Evolutionary conservation across 1,140 invertebrate species (phyloP), one percentile per base, ranked within the genome.

Genomic region (Caenorhabditis remanei): DNA sequence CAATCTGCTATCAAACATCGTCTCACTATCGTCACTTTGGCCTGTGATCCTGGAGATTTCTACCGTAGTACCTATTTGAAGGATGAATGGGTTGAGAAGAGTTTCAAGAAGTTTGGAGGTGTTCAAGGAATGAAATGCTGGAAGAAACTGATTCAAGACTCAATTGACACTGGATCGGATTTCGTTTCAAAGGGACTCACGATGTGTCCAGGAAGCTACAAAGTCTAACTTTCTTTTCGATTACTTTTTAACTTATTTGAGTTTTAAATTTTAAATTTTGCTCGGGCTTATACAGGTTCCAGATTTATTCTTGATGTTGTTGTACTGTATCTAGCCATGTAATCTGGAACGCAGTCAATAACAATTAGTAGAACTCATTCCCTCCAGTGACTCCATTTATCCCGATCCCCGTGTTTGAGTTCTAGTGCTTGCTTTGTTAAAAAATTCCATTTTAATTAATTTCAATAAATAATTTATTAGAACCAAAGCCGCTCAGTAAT

Each of bases 11-110:
- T 41, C 43, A 84, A 85, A 65, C 67, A 86, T 19, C 83, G 86
- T 71, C 43, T 90, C 11, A 65, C 50, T 7, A 82, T 91, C 53
- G 90, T 89, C 19, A 86, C 89, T 8, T 71, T 91, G 24, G 61
- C 89, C 0, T 75, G 89, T 21, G 90, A 91, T 55, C 88, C 88
- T 8, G 90, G 88, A 53, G 56, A 56, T 16, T 87, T 90, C 53
- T 91, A 91, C 85, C 82, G 87, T 21, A 86, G 79, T 43, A 89
- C 90, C 0, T 91, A 91, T 32, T 88, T 89, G 79, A 92, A 92
- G 46, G 53, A 85, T 21, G 84, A 53, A 16, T 92, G 90, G 90
- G 71, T 91, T 4, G 89, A 86, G 41, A 79, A 88, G 46, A 79
- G 75, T 19, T 92, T 91, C 85, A 83, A 86, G 19, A 46, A 56